phyloP scores from a whole-genome alignment of 2,113 vertebrate genomes.

The Hyperoodon ampullatus region DNA sequence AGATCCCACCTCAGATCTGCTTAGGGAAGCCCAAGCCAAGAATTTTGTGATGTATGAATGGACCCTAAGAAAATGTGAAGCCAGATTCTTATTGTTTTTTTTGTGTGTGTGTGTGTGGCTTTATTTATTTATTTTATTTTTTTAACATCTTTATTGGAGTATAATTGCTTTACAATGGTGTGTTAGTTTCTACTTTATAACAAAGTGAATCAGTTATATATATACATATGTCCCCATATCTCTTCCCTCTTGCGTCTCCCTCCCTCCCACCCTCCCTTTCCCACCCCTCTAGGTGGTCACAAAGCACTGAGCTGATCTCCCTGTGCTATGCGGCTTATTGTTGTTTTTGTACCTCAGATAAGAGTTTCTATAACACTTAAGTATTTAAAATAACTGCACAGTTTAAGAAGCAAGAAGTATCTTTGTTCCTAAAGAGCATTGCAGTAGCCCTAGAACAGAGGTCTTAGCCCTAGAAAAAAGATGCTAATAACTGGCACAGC shows the following conservation, averaged over 20 bases:
- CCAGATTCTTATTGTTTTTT: neutral
- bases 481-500: neutral
- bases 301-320: too few relatives aligned
- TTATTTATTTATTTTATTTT: too few relatives aligned
- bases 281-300: too few relatives aligned
- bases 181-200: too few relatives aligned
- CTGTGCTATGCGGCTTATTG: neutral
- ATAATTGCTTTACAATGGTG: too few relatives aligned
- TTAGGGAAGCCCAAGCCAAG: neutral
- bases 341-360: neutral
- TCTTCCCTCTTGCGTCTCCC: too few relatives aligned
- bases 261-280: too few relatives aligned
- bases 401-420: neutral
- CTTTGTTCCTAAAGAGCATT: neutral
- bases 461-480: neutral
- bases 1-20: neutral
- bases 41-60: neutral
- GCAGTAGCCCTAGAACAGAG: neutral
- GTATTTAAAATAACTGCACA: neutral
- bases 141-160: too few relatives aligned
- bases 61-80: conserved; percentile 12
- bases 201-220: too few relatives aligned
- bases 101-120: too few relatives aligned
- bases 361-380: neutral
- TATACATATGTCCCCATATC: too few relatives aligned